phyloP scores from a whole-genome alignment of 2,888 invertebrate genomes.

The Brachylomia viminalis region DNA sequence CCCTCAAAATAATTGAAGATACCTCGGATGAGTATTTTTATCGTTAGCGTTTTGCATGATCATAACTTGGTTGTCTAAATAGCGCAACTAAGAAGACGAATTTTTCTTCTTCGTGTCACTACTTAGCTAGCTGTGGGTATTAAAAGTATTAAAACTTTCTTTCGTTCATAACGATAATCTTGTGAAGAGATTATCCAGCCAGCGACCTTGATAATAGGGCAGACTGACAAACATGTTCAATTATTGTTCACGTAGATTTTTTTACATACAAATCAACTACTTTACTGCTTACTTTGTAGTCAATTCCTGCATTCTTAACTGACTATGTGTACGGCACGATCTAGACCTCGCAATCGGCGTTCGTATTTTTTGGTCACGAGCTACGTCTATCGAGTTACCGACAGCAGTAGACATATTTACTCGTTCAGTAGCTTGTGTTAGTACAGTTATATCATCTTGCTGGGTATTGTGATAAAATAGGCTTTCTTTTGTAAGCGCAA shows the following conservation, averaged over 20 bases:
- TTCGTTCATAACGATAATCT: neutral
- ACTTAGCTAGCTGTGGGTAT: neutral
- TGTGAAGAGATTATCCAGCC: neutral
- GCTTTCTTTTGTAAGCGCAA: neutral
- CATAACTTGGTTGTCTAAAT: neutral
- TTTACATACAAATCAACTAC: neutral
- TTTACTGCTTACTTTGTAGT: conserved; percentile 14
- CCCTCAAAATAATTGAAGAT: neutral
- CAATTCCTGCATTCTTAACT: neutral
- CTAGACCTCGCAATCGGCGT: conserved; percentile 31
- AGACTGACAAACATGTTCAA: neutral
- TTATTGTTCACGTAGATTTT: neutral
- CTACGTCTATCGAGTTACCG: conserved; percentile 29
- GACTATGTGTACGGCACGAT: conserved; percentile 39
- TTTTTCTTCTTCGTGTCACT: too few species aligned
- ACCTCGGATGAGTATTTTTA: neutral
- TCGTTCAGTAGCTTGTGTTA: neutral
- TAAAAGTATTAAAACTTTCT: neutral
- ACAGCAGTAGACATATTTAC: conserved; percentile 14
- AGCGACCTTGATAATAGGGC: too few species aligned
- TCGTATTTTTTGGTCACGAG: conserved; percentile 46
- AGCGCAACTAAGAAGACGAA: too few species aligned
- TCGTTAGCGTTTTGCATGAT: neutral
- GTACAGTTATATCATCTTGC: neutral
- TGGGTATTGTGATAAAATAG: neutral